Conservation (phyloP, 2,888 invertebrate species). For the Bruchidius siliquastri region DNA sequence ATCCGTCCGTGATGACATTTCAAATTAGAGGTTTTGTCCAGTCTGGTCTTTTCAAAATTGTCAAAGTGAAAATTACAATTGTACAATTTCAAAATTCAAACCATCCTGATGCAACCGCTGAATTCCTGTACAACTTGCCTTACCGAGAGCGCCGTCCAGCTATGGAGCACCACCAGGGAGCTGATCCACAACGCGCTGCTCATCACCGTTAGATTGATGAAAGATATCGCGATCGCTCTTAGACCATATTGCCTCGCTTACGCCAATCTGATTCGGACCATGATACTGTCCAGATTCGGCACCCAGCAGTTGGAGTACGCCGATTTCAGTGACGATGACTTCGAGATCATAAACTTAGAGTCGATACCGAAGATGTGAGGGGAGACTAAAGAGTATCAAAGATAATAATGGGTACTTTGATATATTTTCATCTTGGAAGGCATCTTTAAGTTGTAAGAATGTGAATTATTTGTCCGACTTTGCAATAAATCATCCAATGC, state of each 20-base stretch:
- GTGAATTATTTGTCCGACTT: neutral
- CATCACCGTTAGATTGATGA: neutral
- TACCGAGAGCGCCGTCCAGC: neutral
- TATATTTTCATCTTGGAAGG: neutral
- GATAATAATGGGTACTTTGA: neutral
- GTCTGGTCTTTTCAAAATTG: neutral
- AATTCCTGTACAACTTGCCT: neutral
- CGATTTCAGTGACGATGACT: neutral
- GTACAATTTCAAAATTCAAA: neutral
- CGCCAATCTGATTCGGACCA: neutral
- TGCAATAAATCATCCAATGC: neutral
- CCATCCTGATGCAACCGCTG: neutral
- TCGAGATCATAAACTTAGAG: neutral
- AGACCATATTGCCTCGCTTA: neutral
- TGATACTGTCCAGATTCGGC: neutral
- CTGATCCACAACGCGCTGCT: neutral
- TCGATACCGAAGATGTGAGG: neutral
- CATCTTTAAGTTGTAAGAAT: neutral
- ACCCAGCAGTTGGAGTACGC: neutral
- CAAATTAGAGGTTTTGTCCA: neutral
- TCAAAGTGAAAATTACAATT: neutral
- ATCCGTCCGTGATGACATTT: neutral
- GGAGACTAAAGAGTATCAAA: neutral
- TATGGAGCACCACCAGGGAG: neutral
- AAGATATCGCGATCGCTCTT: neutral